Evolutionary conservation across 2,888 invertebrate species (phyloP).

Genomic region (Dicranocentrus wangi): DNA sequence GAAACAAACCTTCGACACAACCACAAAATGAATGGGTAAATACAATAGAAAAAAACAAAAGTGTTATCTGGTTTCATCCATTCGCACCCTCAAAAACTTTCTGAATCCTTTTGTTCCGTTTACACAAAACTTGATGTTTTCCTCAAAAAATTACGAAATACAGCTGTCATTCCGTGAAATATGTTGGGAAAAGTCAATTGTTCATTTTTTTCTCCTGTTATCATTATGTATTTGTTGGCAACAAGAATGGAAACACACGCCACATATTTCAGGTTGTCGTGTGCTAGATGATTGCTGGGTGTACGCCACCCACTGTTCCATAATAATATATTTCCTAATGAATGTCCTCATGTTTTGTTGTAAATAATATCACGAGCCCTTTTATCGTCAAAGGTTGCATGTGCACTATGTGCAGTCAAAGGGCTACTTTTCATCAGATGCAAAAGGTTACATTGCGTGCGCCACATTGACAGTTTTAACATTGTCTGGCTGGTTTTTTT

Average conservation of each 20-base stretch:
- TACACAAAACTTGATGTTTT: conserved; percentile 63
- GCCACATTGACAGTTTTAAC: not conserved
- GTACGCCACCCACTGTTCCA: conserved; percentile 58
- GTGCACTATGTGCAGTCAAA: conserved; percentile 20
- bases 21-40: conserved; percentile 14
- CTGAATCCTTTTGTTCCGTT: conserved; percentile 34
- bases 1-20: too few relatives aligned
- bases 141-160: conserved; percentile 59
- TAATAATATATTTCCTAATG: conserved; percentile 57
- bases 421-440: not conserved
- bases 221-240: conserved; percentile 17
- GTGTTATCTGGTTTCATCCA: conserved; percentile 57
- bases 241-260: conserved; percentile 47
- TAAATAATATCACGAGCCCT: conserved; percentile 50
- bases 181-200: conserved; percentile 61
- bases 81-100: conserved; percentile 23
- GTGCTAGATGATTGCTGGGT: conserved; percentile 56
- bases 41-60: conserved; percentile 25
- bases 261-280: conserved; percentile 45
- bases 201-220: conserved; percentile 49
- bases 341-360: conserved; percentile 58
- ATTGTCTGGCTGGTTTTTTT: not conserved
- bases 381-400: conserved; percentile 38
- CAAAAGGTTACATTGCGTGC: conserved; percentile 9
- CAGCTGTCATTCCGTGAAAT: conserved; percentile 62